phyloP scores from a whole-genome alignment of 2,888 invertebrate species.

The Harpalus rufipes region DNA sequence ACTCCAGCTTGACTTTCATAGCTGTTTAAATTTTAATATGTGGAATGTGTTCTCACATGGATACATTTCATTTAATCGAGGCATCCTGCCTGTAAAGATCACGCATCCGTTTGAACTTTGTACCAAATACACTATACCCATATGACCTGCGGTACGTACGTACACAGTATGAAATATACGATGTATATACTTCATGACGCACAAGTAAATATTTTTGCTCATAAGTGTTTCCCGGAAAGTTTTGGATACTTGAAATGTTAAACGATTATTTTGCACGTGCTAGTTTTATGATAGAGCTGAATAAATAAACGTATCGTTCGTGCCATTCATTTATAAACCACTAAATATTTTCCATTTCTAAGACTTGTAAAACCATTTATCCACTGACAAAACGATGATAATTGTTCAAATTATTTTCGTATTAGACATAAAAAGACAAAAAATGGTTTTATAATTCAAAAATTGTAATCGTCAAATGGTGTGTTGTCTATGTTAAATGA shows the following conservation, averaged over 20 bases:
- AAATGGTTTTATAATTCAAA: too few relatives aligned
- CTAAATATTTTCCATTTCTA: too few relatives aligned
- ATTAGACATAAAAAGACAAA: too few relatives aligned
- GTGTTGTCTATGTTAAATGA: too few relatives aligned
- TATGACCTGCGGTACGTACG: not conserved
- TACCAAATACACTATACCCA: conserved; percentile 7
- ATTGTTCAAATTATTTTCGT: too few relatives aligned
- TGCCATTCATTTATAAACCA: too few relatives aligned
- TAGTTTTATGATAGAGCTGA: not conserved
- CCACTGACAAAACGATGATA: too few relatives aligned
- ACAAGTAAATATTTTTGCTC: conserved; percentile 10
- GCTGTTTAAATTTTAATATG: too few relatives aligned
- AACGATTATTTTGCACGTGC: not conserved
- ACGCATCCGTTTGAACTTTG: conserved; percentile 43
- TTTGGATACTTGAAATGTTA: not conserved
- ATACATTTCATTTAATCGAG: conserved; percentile 39
- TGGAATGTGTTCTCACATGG: conserved; percentile 17
- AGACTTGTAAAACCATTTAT: too few relatives aligned
- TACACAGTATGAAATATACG: not conserved
- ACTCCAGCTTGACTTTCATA: not conserved
- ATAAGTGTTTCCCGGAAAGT: not conserved
- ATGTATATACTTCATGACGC: not conserved
- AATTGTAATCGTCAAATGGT: too few relatives aligned
- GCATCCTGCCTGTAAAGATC: conserved; percentile 32
- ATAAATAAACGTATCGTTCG: too few relatives aligned